Evolutionary conservation across 2,888 invertebrate genomes (phyloP).

Genomic region (Nezara viridula): DNA sequence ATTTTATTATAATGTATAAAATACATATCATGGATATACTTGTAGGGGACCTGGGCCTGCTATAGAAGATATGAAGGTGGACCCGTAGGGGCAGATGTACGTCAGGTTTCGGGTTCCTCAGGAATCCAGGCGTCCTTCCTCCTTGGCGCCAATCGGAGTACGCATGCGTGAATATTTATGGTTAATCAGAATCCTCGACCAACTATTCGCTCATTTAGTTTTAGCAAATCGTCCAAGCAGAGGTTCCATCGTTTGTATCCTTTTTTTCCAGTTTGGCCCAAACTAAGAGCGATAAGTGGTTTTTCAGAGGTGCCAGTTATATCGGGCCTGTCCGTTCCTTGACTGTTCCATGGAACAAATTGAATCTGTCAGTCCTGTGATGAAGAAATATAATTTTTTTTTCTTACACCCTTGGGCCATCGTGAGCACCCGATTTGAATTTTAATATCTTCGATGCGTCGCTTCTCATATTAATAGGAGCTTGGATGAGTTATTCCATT

Average conservation of each 20-base stretch:
- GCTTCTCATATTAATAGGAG: slow-evolving; percentile 22
- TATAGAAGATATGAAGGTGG: background rate
- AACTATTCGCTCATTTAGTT: background rate
- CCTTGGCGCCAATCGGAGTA: slow-evolving; percentile 12
- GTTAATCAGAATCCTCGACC: background rate
- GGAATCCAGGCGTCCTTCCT: slow-evolving; percentile 54
- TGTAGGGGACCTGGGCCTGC: too few relatives aligned
- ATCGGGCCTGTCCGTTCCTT: background rate
- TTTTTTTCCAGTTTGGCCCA: background rate
- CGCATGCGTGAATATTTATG: slow-evolving; percentile 52
- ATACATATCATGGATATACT: too few relatives aligned
- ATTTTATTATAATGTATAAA: too few relatives aligned
- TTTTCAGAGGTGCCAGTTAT: background rate
- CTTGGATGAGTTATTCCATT: background rate
- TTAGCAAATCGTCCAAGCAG: background rate
- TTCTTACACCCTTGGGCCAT: background rate
- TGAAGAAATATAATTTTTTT: slow-evolving; percentile 30
- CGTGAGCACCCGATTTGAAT: slow-evolving; percentile 18
- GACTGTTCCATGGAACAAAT: background rate
- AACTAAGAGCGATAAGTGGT: background rate
- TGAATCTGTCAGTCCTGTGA: slow-evolving; percentile 2
- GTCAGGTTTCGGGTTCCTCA: slow-evolving; percentile 43
- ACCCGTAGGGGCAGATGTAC: background rate
- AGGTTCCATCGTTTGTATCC: background rate
- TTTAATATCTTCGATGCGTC: background rate